Evolutionary conservation across 2,113 vertebrate species (phyloP), one percentile per base, ranked within the genome.

Genomic region (Girardinichthys multiradiatus): DNA sequence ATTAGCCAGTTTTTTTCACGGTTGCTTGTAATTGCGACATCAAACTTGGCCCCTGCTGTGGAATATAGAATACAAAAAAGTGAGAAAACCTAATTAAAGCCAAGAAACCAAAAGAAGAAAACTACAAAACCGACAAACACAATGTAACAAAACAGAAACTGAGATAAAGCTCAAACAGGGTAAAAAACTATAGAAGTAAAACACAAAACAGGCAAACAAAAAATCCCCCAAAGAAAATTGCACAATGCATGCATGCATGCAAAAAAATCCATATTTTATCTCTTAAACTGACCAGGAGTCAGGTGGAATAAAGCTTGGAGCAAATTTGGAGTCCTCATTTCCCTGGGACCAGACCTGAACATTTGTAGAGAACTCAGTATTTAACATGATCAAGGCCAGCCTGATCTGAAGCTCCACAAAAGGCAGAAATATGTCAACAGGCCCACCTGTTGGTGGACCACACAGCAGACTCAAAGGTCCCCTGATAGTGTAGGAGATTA

Each of bases 361-460:
- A 42, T 79, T 51, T 1, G 27, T 9, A 10, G 51, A 39, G 51
- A 64, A 31, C 45, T 0, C 8, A 35, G 61, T 63, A 69, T 79
- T 71, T 64, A 59, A 74, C 31, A 12, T 61, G 76, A 84, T 77
- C 68, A 77, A 68, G 77, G 70, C 33, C 64, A 28, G 66, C 27
- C 71, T 42, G 72, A 75, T 73, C 68, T 30, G 60, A 73, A 76
- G 54, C 69, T 58, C 26, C 6, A 59, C 58, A 74, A 77, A 80
- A n/a, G 61, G 68, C 57, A 61, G 62, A 60, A 74, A 70, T 35
- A 77, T 79, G 64, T 62, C 54, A 42, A 75, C 1, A 54, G 75
- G 77, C 77, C 85, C 78, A 92, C 90, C 87, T 85, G 86, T 81
- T 29, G 45, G 79, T 42, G 26, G 79, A 79, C 77, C 81, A 85